phyloP scores from a whole-genome alignment of 2,113 vertebrate genomes.

The Pandion haliaetus region DNA sequence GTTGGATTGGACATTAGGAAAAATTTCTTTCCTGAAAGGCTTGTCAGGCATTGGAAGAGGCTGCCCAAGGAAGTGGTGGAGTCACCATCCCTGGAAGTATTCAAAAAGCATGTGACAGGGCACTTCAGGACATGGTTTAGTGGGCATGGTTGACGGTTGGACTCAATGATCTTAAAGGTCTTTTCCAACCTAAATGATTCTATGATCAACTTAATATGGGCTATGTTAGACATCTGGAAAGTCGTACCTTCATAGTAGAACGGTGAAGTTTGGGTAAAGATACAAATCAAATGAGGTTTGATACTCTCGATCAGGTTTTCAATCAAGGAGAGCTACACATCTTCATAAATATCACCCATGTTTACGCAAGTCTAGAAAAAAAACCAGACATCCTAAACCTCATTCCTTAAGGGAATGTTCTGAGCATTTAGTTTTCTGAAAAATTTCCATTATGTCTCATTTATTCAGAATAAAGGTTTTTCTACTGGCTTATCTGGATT shows the following conservation, averaged over 20 bases:
- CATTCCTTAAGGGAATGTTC: neutral
- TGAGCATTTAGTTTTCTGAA: neutral
- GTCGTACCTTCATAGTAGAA: neutral
- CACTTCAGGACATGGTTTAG: too few species aligned
- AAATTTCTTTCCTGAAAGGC: too few species aligned
- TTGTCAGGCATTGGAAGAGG: too few species aligned
- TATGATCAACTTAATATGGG: neutral
- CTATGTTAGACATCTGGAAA: neutral
- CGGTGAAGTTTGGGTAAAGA: neutral
- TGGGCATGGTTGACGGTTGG: too few species aligned
- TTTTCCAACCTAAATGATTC: too few species aligned
- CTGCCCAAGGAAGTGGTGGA: too few species aligned
- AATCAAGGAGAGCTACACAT: neutral
- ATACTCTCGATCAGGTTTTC: neutral
- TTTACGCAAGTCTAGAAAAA: neutral
- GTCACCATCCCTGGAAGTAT: too few species aligned
- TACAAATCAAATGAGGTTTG: neutral
- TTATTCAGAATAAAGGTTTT: neutral
- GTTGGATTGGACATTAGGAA: too few species aligned
- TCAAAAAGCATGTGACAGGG: too few species aligned
- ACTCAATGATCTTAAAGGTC: too few species aligned
- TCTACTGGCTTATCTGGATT: neutral
- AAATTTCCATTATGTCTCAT: neutral
- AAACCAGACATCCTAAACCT: neutral
- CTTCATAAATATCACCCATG: neutral